Evolutionary conservation across 2,113 vertebrate genomes (phyloP), one percentile per base, ranked within the genome.

Genomic region (Paramormyrops kingsleyae): DNA sequence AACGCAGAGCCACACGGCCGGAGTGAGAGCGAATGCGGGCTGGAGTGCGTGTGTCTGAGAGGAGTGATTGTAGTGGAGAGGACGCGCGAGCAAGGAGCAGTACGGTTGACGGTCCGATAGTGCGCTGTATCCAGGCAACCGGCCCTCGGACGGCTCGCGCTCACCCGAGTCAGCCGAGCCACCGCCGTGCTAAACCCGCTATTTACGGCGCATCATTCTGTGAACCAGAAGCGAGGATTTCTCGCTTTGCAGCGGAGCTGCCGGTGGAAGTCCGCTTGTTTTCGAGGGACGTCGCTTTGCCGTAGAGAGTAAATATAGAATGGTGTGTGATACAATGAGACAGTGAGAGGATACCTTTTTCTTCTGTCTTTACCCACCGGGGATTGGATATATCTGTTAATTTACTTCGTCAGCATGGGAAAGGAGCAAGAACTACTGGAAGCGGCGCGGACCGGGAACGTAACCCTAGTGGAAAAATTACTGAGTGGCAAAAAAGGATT

Each of bases 391-490:
- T 91, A 88, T 77, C 70, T 50, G 49, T 88, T 87, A 50, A 93
- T 90, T 85, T 91, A 95, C 94, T 95, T 94, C 93, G 92, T 94
- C 94, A 95, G 95, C 95, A 99, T 99, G 98, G 98, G 98, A 88
- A 99, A 98, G 95, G 98, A 99, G 94, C 98, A 99, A 95, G 98
- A 99, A 94, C 97, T 99, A 92, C 96, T 99, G 95, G 98, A 99
- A 94, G 98, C 98, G 90, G 96, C 98, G 93, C 98, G 98, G 92
- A 99, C 97, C 87, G 98, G 98, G 94, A 99, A 99, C 94, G 98
- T 99, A 93, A 96, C 95, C 94, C 93, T 98, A 95, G 98, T 99
- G 97, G 98, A 99, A 95, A 99, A 99, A 96, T 95, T 99, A 95
- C 95, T 99, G 92, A 98, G 97, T 94, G 98, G 98, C 89, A 97